Evolutionary conservation across 2,113 vertebrate species (phyloP), one percentile per base, ranked within the genome.

Genomic region (Noturus placidus): DNA sequence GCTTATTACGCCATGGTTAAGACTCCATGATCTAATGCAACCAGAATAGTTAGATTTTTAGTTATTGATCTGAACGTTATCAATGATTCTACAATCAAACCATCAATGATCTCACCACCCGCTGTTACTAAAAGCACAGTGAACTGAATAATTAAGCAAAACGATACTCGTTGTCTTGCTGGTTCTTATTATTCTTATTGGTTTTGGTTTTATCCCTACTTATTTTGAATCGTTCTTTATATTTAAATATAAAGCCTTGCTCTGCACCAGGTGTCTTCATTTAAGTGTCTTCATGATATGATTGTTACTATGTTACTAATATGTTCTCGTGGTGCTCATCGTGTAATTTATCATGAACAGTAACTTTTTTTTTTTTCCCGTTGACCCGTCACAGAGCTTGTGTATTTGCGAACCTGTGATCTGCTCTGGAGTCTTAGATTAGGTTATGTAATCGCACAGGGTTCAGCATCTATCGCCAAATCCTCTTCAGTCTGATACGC

Each of bases 161-260:
- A 30, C 8, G 33, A 35, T 22, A 35, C 33, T 17, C 17, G 19
- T 35, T n/a, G n/a, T n/a, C n/a, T n/a, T n/a, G n/a, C n/a, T n/a
- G n/a, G n/a, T n/a, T n/a, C n/a, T n/a, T n/a, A n/a, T n/a, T n/a
- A n/a, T 77, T 19, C 27, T 46, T 38, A 35, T 27, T 19, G 25
- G n/a, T 52, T 77, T 46, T 61, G 38, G 10, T 52, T 86, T 86
- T 50, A 2, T 19, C 9, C 9, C 10, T 63, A 15, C 8, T 33
- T 0, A 52, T 30, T 63, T 46, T 50, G 5, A 5, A 80, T 80
- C 72, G 5, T 20, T 46, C 35, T 38, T 59, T 42, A 2, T 74
- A 4, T 86, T 86, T 85, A n/a, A 20, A 63, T 20, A 2, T 63
- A 78, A 63, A 86, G n/a, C 84, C 38, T 77, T 50, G 56, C 72